Evolutionary conservation across 1,140 invertebrate species (phyloP).

Genomic region (Mya arenaria): DNA sequence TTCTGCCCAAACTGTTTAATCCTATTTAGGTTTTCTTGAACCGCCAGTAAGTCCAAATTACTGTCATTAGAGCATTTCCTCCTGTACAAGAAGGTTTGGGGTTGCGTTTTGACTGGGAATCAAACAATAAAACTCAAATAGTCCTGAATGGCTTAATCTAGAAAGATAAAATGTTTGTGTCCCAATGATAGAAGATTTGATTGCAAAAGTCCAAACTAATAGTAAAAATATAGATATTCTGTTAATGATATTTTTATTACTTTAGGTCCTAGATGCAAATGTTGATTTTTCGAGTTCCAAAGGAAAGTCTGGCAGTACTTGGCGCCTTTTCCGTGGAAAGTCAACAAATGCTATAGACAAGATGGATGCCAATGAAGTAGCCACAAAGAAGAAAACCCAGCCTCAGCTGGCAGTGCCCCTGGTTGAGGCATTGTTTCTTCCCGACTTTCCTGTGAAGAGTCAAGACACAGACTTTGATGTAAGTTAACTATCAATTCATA

Average conservation of each 20-base stretch:
- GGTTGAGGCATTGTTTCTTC: slow-evolving; percentile 89
- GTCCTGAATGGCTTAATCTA: neutral
- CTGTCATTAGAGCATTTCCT: too few species aligned
- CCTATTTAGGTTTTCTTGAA: too few species aligned
- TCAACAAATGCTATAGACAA: slow-evolving; percentile 62
- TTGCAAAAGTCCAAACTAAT: too few species aligned
- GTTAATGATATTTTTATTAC: neutral
- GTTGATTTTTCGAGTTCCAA: slow-evolving; percentile 66
- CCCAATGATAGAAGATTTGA: neutral
- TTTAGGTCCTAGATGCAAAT: slow-evolving; percentile 63
- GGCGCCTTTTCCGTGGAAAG: slow-evolving; percentile 64
- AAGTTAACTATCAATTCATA: too few species aligned
- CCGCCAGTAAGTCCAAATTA: too few species aligned
- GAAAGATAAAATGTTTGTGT: neutral
- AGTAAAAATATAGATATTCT: neutral
- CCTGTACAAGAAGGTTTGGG: too few species aligned
- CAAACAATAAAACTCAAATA: neutral
- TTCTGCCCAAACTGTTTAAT: too few species aligned
- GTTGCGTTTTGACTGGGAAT: neutral
- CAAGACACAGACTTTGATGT: slow-evolving; percentile 83
- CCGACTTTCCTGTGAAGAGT: slow-evolving; percentile 89
- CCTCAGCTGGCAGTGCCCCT: slow-evolving; percentile 89
- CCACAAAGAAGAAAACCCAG: slow-evolving; percentile 74
- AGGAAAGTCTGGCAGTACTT: slow-evolving; percentile 65
- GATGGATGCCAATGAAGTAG: slow-evolving; percentile 31